Base-by-base conservation (phyloP, 2,888 invertebrate species). In the Luperina testacea region DNA sequence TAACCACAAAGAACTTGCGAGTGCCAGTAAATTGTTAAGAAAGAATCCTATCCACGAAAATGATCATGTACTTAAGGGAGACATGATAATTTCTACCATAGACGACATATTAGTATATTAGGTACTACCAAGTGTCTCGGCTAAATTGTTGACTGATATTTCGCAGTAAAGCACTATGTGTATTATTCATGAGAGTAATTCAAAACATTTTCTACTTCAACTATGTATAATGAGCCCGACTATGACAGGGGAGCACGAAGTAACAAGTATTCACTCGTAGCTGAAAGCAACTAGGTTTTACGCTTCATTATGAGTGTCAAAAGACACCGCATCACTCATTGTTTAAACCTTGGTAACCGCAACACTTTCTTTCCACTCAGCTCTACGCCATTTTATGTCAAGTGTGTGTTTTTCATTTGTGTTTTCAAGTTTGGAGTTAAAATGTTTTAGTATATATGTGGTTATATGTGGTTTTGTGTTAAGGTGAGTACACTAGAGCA, bases 261-360 rank as follows among this genome's bases (percentile, higher is more conserved):
- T 42, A 38, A 38, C 20, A 32, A 75, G 38, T 53, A 69, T 75
- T 63, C 20, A 27, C 11, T 69, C 15, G 3, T 20, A 59, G n/a
- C 51, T 82, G 32, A 70, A 82, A 81, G 72, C 59, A 27, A 72
- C 68, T 27, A 59, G 32, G 51, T 32, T 45, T 24, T 32, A 20
- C 2, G 24, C 20, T 57, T 51, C 63, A 82, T 72, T 72, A 78
- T 2, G n/a, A 57, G 32, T 24, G 51, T 24, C 78, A 82, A 69
- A 72, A 59, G 69, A 15, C 11, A 69, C 72, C 83, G 53, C 42
- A 82, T 68, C 68, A 45, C 51, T 72, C 68, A 63, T 68, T 72
- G 57, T n/a, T 53, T 38, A 17, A 61, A 63, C 48, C 48, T 42
- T 32, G 13, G 9, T 24, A 32, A 75, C 63, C 63, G 5, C n/a